These are phyloP conservation scores for Raphicerus campestris DNA, from an alignment of 2,113 vertebrate species.

Conservation along the genomic window DNA sequence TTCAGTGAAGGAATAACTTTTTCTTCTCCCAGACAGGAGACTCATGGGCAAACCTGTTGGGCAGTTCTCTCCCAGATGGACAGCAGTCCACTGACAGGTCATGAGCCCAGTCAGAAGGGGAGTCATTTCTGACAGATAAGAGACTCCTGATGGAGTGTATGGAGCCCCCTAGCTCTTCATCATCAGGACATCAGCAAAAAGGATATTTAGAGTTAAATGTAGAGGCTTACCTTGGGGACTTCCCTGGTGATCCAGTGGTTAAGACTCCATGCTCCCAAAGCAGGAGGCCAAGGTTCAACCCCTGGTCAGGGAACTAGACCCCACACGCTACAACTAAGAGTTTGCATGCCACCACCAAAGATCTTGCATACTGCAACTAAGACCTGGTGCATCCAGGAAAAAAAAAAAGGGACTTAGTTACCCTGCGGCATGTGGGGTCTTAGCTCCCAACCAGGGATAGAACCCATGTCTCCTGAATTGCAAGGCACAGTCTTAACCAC, in stretches of 20 bases:
- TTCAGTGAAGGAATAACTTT: not conserved
- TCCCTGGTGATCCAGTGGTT: not conserved
- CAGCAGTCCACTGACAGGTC: fast-evolving
- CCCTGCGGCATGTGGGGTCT: no score
- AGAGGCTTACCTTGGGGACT: not conserved
- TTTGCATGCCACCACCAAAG: not conserved
- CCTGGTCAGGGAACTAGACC: not conserved
- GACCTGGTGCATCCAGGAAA: not conserved
- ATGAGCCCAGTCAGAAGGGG: not conserved
- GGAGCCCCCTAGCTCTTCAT: not conserved
- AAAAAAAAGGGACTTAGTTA: no score
- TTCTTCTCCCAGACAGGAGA: not conserved
- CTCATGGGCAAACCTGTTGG: not conserved
- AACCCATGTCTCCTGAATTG: no score
- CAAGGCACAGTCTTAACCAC: no score
- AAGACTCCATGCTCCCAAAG: not conserved
- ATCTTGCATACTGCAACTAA: not conserved
- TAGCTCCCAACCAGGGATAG: no score
- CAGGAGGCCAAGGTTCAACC: not conserved
- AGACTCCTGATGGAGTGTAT: not conserved
- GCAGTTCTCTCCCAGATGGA: not conserved
- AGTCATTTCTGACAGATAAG: not conserved
- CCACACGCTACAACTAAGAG: not conserved
- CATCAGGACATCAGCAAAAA: not conserved
- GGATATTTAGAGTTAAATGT: not conserved